Percentiles rank a stretch among this genome's conserved stretches.
These are phyloP conservation scores for Hyla sarda DNA, from an alignment of 2,113 vertebrate genomes.

Conservation along the genomic window DNA sequence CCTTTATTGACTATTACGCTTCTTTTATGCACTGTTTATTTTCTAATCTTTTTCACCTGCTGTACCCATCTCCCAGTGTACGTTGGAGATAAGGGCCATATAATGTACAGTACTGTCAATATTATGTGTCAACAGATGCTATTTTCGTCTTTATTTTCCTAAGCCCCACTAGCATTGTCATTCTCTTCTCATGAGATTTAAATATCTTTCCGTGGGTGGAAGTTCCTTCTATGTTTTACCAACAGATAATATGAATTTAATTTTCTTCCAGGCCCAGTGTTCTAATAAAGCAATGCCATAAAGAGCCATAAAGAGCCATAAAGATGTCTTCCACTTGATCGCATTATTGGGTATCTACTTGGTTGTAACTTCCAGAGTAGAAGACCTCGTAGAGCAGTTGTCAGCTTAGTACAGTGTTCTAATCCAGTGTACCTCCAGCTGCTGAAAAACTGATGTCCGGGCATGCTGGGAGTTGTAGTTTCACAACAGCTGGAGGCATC, in stretches of 20 bases:
- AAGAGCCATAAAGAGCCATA: background rate
- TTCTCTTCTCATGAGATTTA: too few species aligned
- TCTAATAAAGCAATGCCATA: background rate
- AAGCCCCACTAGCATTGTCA: background rate
- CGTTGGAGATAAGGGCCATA: conserved; percentile 2
- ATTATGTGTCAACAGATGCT: background rate
- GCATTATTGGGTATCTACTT: background rate
- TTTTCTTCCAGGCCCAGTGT: background rate
- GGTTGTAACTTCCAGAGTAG: background rate
- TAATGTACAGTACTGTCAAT: background rate
- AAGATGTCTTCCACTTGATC: too few species aligned
- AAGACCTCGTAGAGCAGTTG: background rate
- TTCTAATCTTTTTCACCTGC: conserved; percentile 17
- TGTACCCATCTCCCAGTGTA: background rate
- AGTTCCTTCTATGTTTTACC: background rate
- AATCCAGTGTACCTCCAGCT: background rate
- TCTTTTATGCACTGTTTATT: background rate
- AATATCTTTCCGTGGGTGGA: background rate
- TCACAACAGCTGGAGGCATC: too few species aligned
- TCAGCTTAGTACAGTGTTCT: too few species aligned
- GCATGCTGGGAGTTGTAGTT: too few species aligned
- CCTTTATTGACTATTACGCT: background rate
- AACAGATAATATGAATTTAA: background rate
- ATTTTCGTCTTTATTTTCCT: background rate
- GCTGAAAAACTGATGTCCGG: too few species aligned